Evolutionary conservation across 2,888 invertebrate species (phyloP), one percentile per base, ranked within the genome.

Genomic region (Tortricodes alternella): DNA sequence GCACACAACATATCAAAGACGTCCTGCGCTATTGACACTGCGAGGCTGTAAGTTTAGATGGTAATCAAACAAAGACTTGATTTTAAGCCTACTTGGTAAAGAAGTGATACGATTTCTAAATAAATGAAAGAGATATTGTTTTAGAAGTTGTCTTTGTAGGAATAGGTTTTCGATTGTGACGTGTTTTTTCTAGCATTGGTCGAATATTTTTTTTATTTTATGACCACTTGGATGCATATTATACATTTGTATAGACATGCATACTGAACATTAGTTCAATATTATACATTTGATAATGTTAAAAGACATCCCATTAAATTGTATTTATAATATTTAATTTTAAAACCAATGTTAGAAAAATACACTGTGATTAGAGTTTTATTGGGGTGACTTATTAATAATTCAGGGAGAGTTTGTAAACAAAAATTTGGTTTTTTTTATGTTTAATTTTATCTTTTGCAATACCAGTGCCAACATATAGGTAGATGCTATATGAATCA

Each of bases 21-120:
- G 46, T 58, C 66, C 68, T 71, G 77, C 73, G 75, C 76, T 74
- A 78, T 77, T 76, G 75, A 75, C 73, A 77, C 74, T 13, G 50
- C 24, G 38, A 19, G 11, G 15, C 23, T 21, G 32, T 51, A 32
- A 58, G 39, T 61, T 29, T 61, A 67, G 67, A 61, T 66, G 65
- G 75, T 74, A 68, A 73, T 71, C 75, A 77, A 73, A 73, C 68
- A 80, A 83, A 83, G 80, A 85, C 84, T 80, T 75, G 66, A 65
- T 55, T 46, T n/a, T 56, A 66, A 70, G 62, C 68, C 65, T 74
- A 74, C 69, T 63, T 61, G 67, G 73, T 72, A 77, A 74, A 74
- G 67, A 74, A 73, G 78, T 84, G 78, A 84, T 85, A 83, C 74
- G 78, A 79, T 78, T 72, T 76, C 71, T 73, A 63, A 60, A 58